Percentiles rank a stretch among this genome's conserved stretches.
Evolutionary conservation across 1,140 invertebrate species (phyloP).

Genomic region (Lasioglossum albipes): DNA sequence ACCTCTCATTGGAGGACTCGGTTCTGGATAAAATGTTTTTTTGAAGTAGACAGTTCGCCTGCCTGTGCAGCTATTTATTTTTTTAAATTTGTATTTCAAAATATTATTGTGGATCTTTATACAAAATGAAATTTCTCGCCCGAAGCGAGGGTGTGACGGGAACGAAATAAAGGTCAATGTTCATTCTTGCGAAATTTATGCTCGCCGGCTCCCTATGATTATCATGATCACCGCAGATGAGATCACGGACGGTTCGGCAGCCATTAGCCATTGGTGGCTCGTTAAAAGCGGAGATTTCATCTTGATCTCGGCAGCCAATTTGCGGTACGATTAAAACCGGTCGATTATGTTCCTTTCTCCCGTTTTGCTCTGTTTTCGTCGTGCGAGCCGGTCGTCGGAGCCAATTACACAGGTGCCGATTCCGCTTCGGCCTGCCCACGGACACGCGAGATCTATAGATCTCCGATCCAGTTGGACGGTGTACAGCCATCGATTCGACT

Average conservation of each 20-base stretch:
- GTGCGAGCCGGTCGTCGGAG: not conserved
- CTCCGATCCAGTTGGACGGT: too few species aligned
- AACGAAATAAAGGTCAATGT: not conserved
- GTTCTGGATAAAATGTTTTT: too few species aligned
- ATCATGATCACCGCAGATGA: not conserved
- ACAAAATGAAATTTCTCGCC: too few species aligned
- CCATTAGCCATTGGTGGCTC: conserved; percentile 17
- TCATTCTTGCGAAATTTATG: conserved; percentile 16
- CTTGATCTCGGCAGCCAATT: not conserved
- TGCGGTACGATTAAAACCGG: conserved; percentile 1
- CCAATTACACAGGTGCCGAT: not conserved
- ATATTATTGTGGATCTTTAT: too few species aligned
- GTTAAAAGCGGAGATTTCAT: not conserved
- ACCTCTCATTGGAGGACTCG: too few species aligned
- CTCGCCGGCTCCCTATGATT: conserved; percentile 3
- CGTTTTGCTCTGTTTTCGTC: not conserved
- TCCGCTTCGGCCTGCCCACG: not conserved
- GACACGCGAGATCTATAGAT: too few species aligned
- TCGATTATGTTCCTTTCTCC: not conserved
- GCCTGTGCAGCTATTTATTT: too few species aligned
- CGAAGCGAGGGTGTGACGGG: not conserved
- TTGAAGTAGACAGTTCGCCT: too few species aligned
- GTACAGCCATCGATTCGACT: conserved; percentile 3
- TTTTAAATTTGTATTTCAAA: too few species aligned
- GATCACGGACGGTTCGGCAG: not conserved